phyloP scores from a whole-genome alignment of 1,140 invertebrate species.

The Sitodiplosis mosellana region DNA sequence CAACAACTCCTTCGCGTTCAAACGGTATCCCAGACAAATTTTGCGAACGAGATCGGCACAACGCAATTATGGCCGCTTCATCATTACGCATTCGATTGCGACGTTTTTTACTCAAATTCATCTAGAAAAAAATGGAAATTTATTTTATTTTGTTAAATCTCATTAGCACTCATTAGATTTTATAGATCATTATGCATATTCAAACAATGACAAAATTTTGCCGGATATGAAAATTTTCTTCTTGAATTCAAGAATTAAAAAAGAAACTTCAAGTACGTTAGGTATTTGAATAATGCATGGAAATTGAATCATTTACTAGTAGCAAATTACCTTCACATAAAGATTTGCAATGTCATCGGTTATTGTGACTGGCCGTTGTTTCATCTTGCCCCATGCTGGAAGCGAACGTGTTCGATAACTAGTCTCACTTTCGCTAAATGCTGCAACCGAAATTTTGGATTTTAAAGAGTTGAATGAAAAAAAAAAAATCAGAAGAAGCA shows the following conservation, averaged over 20 bases:
- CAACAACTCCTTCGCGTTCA: slow-evolving; percentile 39
- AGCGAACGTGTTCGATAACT: slow-evolving; percentile 45
- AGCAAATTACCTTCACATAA: slow-evolving; percentile 40
- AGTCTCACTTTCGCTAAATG: slow-evolving; percentile 31
- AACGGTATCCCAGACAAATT: slow-evolving; percentile 37
- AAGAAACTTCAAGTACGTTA: not conserved
- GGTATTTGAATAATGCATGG: not conserved
- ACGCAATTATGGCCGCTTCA: slow-evolving; percentile 52
- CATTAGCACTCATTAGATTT: too few species aligned
- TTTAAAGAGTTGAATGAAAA: not conserved
- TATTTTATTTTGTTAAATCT: slow-evolving; percentile 1
- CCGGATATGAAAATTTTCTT: too few species aligned
- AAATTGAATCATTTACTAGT: not conserved
- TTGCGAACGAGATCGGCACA: slow-evolving; percentile 49
- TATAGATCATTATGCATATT: too few species aligned
- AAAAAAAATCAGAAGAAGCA: slow-evolving; percentile 14
- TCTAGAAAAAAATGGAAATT: slow-evolving; percentile 25
- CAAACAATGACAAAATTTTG: too few species aligned
- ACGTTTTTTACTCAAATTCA: slow-evolving; percentile 48
- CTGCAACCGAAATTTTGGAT: slow-evolving; percentile 18
- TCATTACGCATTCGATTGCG: slow-evolving; percentile 55
- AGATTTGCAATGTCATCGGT: slow-evolving; percentile 48
- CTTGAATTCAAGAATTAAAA: not conserved
- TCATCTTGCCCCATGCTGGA: slow-evolving; percentile 39
- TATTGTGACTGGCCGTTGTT: slow-evolving; percentile 40